These are phyloP conservation scores for Argynnis bischoffii DNA, from an alignment of 2,888 invertebrate genomes.

Conservation along the genomic window DNA sequence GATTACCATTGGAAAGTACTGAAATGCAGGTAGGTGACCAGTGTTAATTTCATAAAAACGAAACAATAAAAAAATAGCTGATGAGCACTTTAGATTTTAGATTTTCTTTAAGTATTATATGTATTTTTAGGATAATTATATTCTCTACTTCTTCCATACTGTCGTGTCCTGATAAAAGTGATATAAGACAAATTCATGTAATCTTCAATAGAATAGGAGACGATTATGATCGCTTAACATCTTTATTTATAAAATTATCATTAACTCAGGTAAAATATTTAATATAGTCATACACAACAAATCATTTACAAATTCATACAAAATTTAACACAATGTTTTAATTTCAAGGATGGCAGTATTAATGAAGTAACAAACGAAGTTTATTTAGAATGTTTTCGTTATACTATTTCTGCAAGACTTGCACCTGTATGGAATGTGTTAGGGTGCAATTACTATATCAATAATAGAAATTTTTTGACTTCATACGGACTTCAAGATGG, in stretches of 20 bases:
- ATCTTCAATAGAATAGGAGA: constrained; percentile 65
- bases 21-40: constrained; percentile 67
- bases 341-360: constrained; percentile 61
- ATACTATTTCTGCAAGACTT: constrained; percentile 69
- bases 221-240: constrained; percentile 65
- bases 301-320: background rate
- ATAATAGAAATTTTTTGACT: constrained; percentile 69
- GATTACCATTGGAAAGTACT: constrained; percentile 76
- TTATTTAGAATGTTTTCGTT: constrained; percentile 66
- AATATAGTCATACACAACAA: background rate
- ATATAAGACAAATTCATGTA: constrained; percentile 66
- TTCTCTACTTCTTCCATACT: constrained; percentile 70
- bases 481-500: constrained; percentile 61
- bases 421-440: constrained; percentile 70
- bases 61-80: background rate
- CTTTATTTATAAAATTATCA: constrained; percentile 66
- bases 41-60: background rate
- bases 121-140: constrained; percentile 65
- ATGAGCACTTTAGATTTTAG: background rate
- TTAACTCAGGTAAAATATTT: constrained; percentile 57
- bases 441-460: constrained; percentile 62
- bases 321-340: constrained; percentile 3
- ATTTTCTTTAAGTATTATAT: background rate
- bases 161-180: constrained; percentile 68
- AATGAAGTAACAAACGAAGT: constrained; percentile 54